phyloP scores from a whole-genome alignment of 1,140 invertebrate genomes.

The Leptopilina boulardi region DNA sequence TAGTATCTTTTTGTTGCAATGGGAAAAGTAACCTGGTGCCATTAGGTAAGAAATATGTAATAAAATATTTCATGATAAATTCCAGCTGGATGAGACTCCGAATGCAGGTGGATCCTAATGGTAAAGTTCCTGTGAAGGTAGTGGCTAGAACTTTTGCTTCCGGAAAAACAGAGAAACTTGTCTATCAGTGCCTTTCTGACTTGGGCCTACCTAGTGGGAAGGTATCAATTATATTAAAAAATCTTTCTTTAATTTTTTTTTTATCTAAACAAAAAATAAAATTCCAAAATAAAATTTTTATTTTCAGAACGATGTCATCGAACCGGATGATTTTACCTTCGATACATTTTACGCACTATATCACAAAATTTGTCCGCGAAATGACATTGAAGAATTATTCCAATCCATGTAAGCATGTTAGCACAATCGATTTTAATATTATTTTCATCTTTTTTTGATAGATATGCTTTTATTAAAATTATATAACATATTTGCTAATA shows the following conservation, averaged over 20 bases:
- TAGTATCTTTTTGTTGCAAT: too few species aligned
- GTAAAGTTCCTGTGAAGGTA: constrained; percentile 97
- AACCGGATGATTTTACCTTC: constrained; percentile 96
- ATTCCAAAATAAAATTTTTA: constrained; percentile 34
- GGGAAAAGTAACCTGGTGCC: too few species aligned
- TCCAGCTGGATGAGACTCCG: constrained; percentile 98
- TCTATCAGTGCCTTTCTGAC: constrained; percentile 97
- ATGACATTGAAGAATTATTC: constrained; percentile 99
- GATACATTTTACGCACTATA: constrained; percentile 99
- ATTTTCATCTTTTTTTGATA: neutral
- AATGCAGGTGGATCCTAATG: constrained; percentile 93
- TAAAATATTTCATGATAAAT: constrained; percentile 42
- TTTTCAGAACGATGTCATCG: constrained; percentile 92
- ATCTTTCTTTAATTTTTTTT: constrained; percentile 18
- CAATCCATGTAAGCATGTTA: constrained; percentile 91
- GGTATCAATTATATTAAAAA: constrained; percentile 74
- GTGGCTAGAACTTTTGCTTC: constrained; percentile 98
- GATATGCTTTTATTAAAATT: neutral
- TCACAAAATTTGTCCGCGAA: constrained; percentile 99
- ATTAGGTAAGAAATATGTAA: neutral
- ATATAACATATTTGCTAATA: too few species aligned
- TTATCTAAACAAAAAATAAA: neutral
- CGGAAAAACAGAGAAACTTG: constrained; percentile 97
- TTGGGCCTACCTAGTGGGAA: constrained; percentile 96
- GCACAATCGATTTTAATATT: constrained; percentile 23